Percentiles rank a stretch among this genome's conserved stretches.
Conservation (phyloP, 35 echinoderm and acorn worm species). For the Heliocidaris erythrogramma region DNA sequence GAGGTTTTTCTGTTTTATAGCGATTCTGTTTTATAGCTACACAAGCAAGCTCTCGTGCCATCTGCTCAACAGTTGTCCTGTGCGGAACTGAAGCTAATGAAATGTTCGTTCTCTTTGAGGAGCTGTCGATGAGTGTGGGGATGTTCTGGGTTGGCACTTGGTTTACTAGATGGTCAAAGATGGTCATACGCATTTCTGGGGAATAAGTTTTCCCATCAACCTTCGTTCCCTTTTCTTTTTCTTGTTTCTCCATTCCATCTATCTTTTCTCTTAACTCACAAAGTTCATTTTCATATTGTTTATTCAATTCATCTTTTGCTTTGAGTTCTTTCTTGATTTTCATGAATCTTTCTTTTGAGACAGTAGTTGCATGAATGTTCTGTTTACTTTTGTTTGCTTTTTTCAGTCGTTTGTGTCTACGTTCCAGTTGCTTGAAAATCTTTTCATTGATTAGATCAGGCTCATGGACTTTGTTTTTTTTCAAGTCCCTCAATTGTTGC, state of each 20-base stretch:
- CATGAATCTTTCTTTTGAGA: background rate
- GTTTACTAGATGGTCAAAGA: conserved; percentile 53
- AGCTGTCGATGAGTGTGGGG: background rate
- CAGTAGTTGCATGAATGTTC: background rate
- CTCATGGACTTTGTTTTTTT: background rate
- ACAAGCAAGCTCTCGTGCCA: conserved; percentile 40
- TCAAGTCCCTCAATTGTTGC: background rate
- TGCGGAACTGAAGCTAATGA: conserved; percentile 15
- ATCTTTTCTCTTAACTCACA: conserved; percentile 7
- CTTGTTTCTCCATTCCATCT: background rate
- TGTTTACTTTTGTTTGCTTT: background rate
- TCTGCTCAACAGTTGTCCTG: conserved; percentile 39
- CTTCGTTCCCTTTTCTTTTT: background rate
- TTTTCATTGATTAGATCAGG: background rate
- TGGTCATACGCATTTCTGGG: conserved; percentile 27
- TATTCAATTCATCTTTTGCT: conserved; percentile 7
- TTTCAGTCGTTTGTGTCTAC: conserved; percentile 27
- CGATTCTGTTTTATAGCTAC: background rate
- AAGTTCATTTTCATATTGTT: conserved; percentile 24
- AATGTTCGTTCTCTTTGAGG: background rate
- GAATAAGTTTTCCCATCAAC: conserved; percentile 42
- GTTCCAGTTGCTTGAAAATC: background rate
- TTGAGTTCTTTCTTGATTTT: conserved; percentile 20
- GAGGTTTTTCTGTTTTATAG: background rate
- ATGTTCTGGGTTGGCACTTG: conserved; percentile 55